These are phyloP conservation scores for Enteromius viviparus DNA, from an alignment of 2,797 vertebrate genomes.

Conservation along the genomic window DNA sequence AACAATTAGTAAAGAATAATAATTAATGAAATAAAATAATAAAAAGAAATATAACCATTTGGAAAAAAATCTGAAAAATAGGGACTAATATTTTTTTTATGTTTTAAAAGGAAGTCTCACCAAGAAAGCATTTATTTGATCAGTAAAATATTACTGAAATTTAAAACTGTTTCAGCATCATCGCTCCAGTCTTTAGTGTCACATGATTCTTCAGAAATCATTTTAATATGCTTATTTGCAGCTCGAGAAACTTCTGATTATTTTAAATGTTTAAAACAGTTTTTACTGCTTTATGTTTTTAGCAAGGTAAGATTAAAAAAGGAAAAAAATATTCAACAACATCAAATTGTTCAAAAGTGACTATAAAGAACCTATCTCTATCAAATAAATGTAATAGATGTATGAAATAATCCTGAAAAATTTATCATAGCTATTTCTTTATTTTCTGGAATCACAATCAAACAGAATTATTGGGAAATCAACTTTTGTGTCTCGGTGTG, in stretches of 20 bases:
- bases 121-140: background rate
- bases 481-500: background rate
- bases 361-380: background rate
- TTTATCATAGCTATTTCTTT: background rate
- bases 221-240: background rate
- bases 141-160: background rate
- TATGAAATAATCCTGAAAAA: too few relatives aligned
- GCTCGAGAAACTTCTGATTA: background rate
- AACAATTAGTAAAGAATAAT: too few relatives aligned
- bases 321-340: background rate
- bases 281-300: background rate
- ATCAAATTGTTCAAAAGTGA: background rate
- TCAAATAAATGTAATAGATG: too few relatives aligned
- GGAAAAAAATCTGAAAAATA: too few relatives aligned
- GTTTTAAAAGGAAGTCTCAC: background rate
- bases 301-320: too few relatives aligned
- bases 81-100: too few relatives aligned
- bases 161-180: background rate
- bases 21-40: too few relatives aligned
- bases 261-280: too few relatives aligned
- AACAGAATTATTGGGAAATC: background rate
- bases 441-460: background rate
- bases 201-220: background rate
- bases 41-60: too few relatives aligned
- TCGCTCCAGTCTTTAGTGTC: background rate